Conservation (phyloP, 2,113 vertebrate species). For the Alouatta palliata region DNA sequence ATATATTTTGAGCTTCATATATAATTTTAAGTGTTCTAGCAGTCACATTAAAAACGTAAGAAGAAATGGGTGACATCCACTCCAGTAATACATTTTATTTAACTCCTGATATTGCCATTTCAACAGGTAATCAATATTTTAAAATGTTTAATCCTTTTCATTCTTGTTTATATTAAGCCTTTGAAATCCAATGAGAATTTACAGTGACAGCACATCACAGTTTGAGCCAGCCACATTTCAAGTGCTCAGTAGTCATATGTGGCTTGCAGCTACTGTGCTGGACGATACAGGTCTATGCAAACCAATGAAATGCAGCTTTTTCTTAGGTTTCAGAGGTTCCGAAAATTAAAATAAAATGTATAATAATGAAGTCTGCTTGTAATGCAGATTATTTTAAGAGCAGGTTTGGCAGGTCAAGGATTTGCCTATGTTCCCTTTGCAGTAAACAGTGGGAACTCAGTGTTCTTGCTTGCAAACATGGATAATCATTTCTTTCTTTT, state of each 20-base stretch:
- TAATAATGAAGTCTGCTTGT: background rate
- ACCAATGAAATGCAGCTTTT: background rate
- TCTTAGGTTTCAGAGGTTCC: background rate
- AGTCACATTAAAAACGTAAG: background rate
- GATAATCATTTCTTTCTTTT: too few species aligned
- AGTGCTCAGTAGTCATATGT: rapidly evolving
- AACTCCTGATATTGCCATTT: background rate
- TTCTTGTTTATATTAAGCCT: background rate
- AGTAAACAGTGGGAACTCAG: background rate
- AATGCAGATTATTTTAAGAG: background rate
- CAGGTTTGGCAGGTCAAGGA: background rate
- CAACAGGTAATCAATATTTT: background rate
- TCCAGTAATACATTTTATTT: background rate
- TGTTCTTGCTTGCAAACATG: background rate
- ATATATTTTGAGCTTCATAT: background rate
- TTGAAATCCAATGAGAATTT: background rate
- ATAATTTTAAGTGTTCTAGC: background rate
- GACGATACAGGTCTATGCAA: rapidly evolving
- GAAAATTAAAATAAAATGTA: background rate
- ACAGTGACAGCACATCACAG: rapidly evolving
- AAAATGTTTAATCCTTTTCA: background rate
- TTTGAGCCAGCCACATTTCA: background rate
- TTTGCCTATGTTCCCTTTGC: background rate
- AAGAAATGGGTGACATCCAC: background rate
- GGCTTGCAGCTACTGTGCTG: rapidly evolving